Evolutionary conservation across 1,140 invertebrate species (phyloP).

Genomic region (Teleopsis dalmanni): DNA sequence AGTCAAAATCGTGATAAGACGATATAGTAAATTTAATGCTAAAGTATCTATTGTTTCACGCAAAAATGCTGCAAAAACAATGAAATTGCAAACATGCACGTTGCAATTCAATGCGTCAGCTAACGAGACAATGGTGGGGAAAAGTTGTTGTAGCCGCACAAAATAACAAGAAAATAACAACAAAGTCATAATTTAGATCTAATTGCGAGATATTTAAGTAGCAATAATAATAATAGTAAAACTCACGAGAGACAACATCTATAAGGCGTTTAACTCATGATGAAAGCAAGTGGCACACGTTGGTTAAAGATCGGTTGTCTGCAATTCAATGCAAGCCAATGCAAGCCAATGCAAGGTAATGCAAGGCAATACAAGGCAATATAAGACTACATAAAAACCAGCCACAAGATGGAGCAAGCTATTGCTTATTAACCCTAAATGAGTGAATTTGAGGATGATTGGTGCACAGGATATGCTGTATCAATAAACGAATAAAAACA

Average conservation of each 20-base stretch:
- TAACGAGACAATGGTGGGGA: background rate
- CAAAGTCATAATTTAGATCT: constrained; percentile 9
- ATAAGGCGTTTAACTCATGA: background rate
- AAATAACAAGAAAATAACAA: background rate
- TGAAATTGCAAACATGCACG: background rate
- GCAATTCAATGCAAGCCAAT: no score
- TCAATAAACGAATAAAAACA: no score
- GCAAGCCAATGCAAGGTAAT: no score
- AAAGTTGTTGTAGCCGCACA: background rate
- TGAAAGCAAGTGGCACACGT: background rate
- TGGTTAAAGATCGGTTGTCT: no score
- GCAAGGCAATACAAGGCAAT: no score
- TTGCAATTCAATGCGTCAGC: background rate
- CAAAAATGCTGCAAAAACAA: background rate
- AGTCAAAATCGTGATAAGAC: constrained; percentile 7
- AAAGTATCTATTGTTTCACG: constrained; percentile 9
- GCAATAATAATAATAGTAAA: no score
- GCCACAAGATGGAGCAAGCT: no score
- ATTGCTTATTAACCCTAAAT: no score
- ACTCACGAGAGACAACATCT: no score
- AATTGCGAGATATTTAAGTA: constrained; percentile 5
- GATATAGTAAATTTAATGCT: constrained; percentile 4
- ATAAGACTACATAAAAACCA: no score
- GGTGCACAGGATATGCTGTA: no score
- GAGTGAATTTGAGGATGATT: no score